Conservation (phyloP, 2,888 invertebrate genomes). For the Leptopilina syphax region DNA sequence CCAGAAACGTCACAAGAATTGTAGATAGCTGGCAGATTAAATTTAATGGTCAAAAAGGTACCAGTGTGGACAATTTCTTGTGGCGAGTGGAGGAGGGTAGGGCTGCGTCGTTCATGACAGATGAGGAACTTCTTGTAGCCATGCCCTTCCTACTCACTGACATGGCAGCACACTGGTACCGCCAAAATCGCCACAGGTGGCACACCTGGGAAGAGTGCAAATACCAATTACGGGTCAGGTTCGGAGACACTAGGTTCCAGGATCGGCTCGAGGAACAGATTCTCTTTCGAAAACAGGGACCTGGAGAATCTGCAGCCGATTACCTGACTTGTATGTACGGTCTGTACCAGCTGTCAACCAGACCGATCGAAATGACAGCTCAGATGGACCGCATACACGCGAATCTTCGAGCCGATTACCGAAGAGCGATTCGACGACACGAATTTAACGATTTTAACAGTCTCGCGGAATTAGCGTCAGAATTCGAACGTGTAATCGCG, state of each 20-base stretch:
- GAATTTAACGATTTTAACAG: background rate
- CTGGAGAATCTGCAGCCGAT: slow-evolving; percentile 23
- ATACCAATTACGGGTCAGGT: slow-evolving; percentile 10
- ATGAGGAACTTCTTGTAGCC: slow-evolving; percentile 31
- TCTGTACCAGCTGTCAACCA: slow-evolving; percentile 23
- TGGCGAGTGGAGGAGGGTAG: slow-evolving; percentile 34
- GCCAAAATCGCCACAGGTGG: background rate
- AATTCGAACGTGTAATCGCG: background rate
- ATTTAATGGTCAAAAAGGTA: no score
- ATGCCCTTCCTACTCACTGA: slow-evolving; percentile 29
- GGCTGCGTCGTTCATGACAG: background rate
- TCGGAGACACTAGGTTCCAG: slow-evolving; percentile 38
- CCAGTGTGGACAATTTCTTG: no score
- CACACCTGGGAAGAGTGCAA: slow-evolving; percentile 44
- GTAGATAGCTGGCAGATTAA: no score
- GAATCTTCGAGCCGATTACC: slow-evolving; percentile 43
- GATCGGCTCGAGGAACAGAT: background rate
- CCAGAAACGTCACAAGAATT: no score
- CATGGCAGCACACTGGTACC: slow-evolving; percentile 42
- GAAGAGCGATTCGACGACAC: background rate
- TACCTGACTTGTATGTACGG: slow-evolving; percentile 41
- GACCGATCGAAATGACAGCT: slow-evolving; percentile 5
- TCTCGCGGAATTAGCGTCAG: background rate
- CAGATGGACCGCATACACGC: slow-evolving; percentile 43
- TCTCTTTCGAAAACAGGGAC: no score